Evolutionary conservation across 2,888 invertebrate species (phyloP).

Genomic region (Meganola albula): DNA sequence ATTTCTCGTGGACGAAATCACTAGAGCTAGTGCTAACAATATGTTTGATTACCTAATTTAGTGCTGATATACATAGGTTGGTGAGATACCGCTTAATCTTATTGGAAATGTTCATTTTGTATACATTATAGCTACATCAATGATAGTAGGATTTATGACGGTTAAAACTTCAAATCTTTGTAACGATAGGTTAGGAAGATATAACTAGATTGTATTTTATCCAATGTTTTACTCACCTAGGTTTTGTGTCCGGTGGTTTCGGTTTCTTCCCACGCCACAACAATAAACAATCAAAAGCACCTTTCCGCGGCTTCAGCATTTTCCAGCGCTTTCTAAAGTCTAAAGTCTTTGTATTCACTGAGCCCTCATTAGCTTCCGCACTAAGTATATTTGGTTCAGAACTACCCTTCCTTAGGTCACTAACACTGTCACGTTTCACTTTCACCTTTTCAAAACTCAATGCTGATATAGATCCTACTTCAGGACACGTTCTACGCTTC

Average conservation of each 20-base stretch:
- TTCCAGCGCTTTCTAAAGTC: constrained; percentile 61
- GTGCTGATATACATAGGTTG: no score
- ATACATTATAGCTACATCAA: no score
- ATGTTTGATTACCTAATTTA: no score
- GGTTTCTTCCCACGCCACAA: constrained; percentile 64
- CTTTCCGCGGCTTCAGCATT: constrained; percentile 56
- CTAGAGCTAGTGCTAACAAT: no score
- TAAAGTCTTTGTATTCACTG: constrained; percentile 45
- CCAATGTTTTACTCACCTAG: constrained; percentile 50
- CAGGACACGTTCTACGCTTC: constrained; percentile 53
- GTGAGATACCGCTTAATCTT: no score
- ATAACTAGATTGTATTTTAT: no score
- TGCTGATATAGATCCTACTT: constrained; percentile 50
- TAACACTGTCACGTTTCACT: constrained; percentile 42
- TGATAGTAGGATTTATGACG: no score
- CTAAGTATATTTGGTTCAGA: constrained; percentile 64
- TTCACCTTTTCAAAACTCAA: constrained; percentile 57
- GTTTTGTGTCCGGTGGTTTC: constrained; percentile 35
- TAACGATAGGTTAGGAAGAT: no score
- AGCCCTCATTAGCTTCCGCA: constrained; percentile 33
- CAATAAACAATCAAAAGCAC: constrained; percentile 62
- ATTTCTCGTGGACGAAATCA: no score
- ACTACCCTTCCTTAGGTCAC: constrained; percentile 55
- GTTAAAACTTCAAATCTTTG: no score
- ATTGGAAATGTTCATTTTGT: no score